phyloP scores from a whole-genome alignment of 2,113 vertebrate species.

The Festucalex cinctus region DNA sequence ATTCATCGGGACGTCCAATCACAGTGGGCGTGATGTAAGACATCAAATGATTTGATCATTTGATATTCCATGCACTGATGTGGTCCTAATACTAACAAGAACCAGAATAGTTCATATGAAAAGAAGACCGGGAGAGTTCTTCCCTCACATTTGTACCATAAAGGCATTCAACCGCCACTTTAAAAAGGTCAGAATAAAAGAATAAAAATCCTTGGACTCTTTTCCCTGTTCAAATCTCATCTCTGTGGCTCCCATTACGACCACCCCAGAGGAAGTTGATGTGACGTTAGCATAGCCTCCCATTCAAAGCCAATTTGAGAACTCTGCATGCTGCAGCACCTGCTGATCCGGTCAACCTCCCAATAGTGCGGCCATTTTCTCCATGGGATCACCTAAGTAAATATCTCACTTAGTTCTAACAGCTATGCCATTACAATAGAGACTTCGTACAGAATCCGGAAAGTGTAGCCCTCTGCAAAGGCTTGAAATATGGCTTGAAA shows the following conservation, averaged over 20 bases:
- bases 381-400: conserved; percentile 5
- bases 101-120: too few species aligned
- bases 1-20: not conserved
- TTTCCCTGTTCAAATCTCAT: not conserved
- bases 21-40: not conserved
- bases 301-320: conserved; percentile 55
- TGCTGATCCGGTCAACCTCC: conserved; percentile 44
- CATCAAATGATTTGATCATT: not conserved
- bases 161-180: not conserved
- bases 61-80: too few species aligned
- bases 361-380: conserved; percentile 29
- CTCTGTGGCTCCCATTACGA: not conserved
- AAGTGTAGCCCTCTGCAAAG: not conserved
- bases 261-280: conserved; percentile 22
- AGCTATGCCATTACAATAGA: not conserved
- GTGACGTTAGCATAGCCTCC: conserved; percentile 29
- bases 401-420: conserved; percentile 26
- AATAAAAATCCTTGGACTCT: not conserved
- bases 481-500: not conserved
- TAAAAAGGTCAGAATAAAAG: not conserved
- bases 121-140: too few species aligned
- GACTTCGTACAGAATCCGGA: not conserved
- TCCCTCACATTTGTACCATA: too few species aligned
- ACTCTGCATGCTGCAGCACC: conserved; percentile 51
- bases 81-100: too few species aligned